phyloP scores from a whole-genome alignment of 1,140 invertebrate genomes.

The Ostrea denselamellosa region DNA sequence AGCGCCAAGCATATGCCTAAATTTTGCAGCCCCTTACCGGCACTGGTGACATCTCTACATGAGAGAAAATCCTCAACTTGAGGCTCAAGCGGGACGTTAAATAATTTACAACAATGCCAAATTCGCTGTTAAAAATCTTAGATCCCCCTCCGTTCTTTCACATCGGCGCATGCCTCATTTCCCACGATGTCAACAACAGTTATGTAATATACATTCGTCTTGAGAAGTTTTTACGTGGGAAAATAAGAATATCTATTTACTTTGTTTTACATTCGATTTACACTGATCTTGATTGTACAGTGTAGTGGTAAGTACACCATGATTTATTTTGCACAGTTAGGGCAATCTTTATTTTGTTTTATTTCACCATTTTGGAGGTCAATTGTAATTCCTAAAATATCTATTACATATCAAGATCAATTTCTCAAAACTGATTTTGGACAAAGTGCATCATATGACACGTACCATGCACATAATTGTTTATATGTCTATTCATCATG shows the following conservation, averaged over 20 bases:
- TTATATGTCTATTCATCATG: neutral
- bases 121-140: neutral
- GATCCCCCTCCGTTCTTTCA: neutral
- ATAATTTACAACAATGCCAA: too few relatives aligned
- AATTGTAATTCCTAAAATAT: neutral
- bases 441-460: neutral
- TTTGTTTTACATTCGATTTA: neutral
- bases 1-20: too few relatives aligned
- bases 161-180: conserved; percentile 22
- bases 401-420: neutral
- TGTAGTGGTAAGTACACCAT: neutral
- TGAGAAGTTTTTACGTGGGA: conserved; percentile 30
- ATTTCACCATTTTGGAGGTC: neutral
- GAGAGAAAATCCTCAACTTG: too few relatives aligned
- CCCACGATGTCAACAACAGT: conserved; percentile 25
- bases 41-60: too few relatives aligned
- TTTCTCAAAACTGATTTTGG: neutral
- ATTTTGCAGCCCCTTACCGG: too few relatives aligned
- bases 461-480: neutral
- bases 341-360: neutral
- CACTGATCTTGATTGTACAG: neutral
- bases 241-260: neutral
- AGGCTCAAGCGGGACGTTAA: too few relatives aligned
- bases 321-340: neutral
- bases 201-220: conserved; percentile 2